Evolutionary conservation across 2,888 invertebrate species (phyloP).

Genomic region (Pollenia griseotomentosa): DNA sequence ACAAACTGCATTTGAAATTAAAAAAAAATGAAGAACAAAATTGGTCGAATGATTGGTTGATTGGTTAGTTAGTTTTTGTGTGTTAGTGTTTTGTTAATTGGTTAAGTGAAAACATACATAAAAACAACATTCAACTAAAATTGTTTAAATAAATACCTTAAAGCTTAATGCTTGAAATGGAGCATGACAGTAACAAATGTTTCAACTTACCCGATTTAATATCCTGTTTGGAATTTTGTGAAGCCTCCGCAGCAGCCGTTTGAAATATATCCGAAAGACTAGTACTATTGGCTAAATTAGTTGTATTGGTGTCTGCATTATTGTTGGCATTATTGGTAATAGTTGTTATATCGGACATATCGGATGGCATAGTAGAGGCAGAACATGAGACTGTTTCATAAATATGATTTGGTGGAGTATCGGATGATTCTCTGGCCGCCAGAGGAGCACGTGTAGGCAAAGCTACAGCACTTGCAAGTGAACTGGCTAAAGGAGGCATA

Average conservation of each 20-base stretch:
- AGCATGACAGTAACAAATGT: not conserved
- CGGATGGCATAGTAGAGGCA: constrained; percentile 57
- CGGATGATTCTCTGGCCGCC: constrained; percentile 78
- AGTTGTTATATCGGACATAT: constrained; percentile 56
- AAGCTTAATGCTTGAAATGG: not conserved
- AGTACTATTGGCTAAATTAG: constrained; percentile 60
- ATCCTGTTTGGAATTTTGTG: constrained; percentile 74
- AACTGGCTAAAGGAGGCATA: constrained; percentile 55
- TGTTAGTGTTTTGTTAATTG: constrained; percentile 33
- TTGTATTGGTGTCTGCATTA: constrained; percentile 51
- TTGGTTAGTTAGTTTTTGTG: constrained; percentile 32
- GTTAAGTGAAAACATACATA: constrained; percentile 45
- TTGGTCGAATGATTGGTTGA: constrained; percentile 27
- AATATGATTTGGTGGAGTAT: constrained; percentile 79
- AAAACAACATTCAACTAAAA: constrained; percentile 54
- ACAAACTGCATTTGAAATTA: not conserved
- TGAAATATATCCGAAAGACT: constrained; percentile 69
- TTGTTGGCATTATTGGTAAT: constrained; percentile 47
- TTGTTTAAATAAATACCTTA: constrained; percentile 8
- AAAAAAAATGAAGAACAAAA: constrained; percentile 9
- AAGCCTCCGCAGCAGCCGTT: constrained; percentile 53
- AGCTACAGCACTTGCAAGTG: constrained; percentile 74
- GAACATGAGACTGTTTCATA: constrained; percentile 72
- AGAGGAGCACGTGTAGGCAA: constrained; percentile 77
- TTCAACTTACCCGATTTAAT: constrained; percentile 80